Evolutionary conservation across 2,113 vertebrate species (phyloP).

Genomic region (Dunckerocampus dactyliophorus): DNA sequence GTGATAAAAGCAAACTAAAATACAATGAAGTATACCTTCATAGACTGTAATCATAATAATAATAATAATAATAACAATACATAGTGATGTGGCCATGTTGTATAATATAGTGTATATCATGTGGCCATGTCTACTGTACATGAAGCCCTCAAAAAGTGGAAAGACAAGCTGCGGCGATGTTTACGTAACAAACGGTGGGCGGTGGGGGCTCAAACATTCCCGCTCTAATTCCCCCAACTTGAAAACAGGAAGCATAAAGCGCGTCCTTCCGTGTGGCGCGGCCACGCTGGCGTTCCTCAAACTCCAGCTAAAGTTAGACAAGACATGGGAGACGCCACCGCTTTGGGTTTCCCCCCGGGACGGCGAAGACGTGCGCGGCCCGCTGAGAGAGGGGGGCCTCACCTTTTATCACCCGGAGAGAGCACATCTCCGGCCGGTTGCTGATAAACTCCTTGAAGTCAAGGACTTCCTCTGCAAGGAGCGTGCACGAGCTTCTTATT

Average conservation of each 20-base stretch:
- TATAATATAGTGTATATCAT: too few relatives aligned
- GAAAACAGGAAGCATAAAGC: conserved; percentile 36
- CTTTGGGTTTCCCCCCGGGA: too few relatives aligned
- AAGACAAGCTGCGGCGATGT: too few relatives aligned
- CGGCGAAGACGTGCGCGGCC: too few relatives aligned
- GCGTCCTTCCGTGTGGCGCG: neutral
- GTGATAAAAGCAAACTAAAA: too few relatives aligned
- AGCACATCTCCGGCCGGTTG: conserved; percentile 57
- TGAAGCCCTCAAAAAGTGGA: too few relatives aligned
- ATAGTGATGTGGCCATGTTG: too few relatives aligned
- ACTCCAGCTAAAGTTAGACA: conserved; percentile 61
- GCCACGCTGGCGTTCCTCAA: conserved; percentile 24
- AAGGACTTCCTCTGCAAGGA: conserved; percentile 70
- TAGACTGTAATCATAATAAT: too few relatives aligned
- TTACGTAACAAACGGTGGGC: too few relatives aligned
- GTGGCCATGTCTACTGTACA: too few relatives aligned
- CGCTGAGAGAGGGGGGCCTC: conserved; percentile 25
- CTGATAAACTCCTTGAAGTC: conserved; percentile 67
- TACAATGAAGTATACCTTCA: too few relatives aligned
- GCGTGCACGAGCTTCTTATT: conserved; percentile 57
- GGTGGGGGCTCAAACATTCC: conserved; percentile 4
- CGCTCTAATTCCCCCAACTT: conserved; percentile 32
- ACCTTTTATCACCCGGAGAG: conserved; percentile 58
- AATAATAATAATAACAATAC: too few relatives aligned
- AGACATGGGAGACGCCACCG: conserved; percentile 34